A percentile compares a stretch with the other conserved stretches of the same genome.
These are phyloP conservation scores for Leucoptera coffeella DNA, from an alignment of 2,888 invertebrate species.

Conservation along the genomic window DNA sequence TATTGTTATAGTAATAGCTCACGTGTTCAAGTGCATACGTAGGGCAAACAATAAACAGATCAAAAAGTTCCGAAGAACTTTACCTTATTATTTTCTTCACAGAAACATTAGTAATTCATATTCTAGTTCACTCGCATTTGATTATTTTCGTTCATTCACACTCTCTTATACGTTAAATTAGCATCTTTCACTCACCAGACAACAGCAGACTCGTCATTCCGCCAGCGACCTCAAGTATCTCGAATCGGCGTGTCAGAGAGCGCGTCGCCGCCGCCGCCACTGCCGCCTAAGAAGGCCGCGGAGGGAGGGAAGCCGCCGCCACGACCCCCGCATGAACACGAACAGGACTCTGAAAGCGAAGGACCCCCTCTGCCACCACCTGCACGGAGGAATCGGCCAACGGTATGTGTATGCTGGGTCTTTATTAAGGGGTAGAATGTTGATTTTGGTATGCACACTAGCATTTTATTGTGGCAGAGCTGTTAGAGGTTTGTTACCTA, in stretches of 20 bases:
- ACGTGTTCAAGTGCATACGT: too few species aligned
- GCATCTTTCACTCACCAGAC: constrained; percentile 12
- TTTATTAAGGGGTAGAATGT: too few species aligned
- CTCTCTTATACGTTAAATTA: too few species aligned
- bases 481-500: too few species aligned
- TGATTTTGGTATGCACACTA: not conserved
- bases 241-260: constrained; percentile 18
- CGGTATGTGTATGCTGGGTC: too few species aligned
- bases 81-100: too few species aligned
- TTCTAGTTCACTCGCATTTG: too few species aligned
- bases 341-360: constrained; percentile 9
- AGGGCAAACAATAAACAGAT: not conserved
- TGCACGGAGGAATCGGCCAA: constrained; percentile 27
- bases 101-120: too few species aligned
- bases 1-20: too few species aligned
- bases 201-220: constrained; percentile 21
- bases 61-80: not conserved
- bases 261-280: constrained; percentile 62
- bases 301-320: constrained; percentile 52
- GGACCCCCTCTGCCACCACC: constrained; percentile 34
- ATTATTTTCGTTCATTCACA: too few species aligned
- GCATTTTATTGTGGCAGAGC: too few species aligned
- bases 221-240: constrained; percentile 21
- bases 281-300: constrained; percentile 46
- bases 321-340: constrained; percentile 53